Evolutionary conservation across 2,888 invertebrate genomes (phyloP), one percentile per base, ranked within the genome.

Genomic region (Orthosia cruda): DNA sequence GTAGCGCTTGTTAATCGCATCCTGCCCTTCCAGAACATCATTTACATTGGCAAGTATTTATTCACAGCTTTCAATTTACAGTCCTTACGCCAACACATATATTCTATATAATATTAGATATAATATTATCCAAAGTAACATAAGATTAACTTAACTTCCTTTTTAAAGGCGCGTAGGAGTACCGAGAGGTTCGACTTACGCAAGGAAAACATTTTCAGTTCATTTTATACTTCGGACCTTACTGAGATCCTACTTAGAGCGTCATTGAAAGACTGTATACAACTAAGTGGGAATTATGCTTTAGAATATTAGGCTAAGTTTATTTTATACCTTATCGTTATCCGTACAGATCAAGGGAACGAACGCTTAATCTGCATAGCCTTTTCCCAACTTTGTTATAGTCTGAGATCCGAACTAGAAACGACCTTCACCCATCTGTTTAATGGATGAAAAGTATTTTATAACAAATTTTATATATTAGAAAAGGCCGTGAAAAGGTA

Each of bases 121-220:
- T n/a, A 32, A n/a, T 47, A 67, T 49, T 5, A 26, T 32, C n/a
- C 15, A 12, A 58, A 58, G 59, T 62, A 40, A 67, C 20, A 32
- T 20, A 32, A 57, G 49, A 15, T n/a, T 57, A 57, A 18, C 18
- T 20, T 67, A 16, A 20, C 32, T 57, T 26, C 13, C 15, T 23
- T 68, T 55, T n/a, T n/a, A n/a, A n/a, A n/a, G n/a, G n/a, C n/a
- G n/a, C n/a, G 59, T 71, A 32, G 61, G 73, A 32, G 70, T 18
- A 47, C 32, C 11, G n/a, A 55, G 47, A 12, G n/a, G 47, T 71
- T 61, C 73, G 16, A 16, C 49, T 61, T 40, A 70, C 73, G 54
- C 40, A 62, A 12, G 23, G 11, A 54, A 13, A 73, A 69, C 16
- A 59, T 69, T 40, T 71, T 32, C 32, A 45, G 4, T 20, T 26